phyloP scores from a whole-genome alignment of 1,140 invertebrate species.

The Bombus polaris region DNA sequence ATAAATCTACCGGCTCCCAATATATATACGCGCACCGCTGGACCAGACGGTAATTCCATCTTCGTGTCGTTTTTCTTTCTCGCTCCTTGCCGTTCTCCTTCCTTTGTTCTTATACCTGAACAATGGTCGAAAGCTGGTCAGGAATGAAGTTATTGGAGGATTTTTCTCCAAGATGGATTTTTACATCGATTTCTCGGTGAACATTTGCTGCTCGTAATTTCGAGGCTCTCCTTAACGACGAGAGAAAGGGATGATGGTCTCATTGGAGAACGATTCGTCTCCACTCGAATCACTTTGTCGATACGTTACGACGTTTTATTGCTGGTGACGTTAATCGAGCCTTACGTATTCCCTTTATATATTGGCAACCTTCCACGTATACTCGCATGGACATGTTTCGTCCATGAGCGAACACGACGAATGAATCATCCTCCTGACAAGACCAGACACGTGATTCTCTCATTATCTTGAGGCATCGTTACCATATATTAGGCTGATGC shows the following conservation, averaged over 20 bases:
- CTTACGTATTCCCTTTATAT: background rate
- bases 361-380: constrained; percentile 11
- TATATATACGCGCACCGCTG: constrained; percentile 64
- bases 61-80: constrained; percentile 54
- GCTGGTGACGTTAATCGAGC: constrained; percentile 7
- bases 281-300: background rate
- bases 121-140: constrained; percentile 56
- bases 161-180: constrained; percentile 38
- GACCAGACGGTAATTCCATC: constrained; percentile 67
- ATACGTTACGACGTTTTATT: background rate
- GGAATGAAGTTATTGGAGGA: constrained; percentile 65
- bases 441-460: background rate
- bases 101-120: constrained; percentile 68
- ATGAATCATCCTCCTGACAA: background rate
- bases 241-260: background rate
- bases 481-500: background rate
- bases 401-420: background rate
- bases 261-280: background rate
- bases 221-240: background rate
- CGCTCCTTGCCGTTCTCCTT: constrained; percentile 20
- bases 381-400: background rate
- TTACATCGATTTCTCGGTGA: background rate
- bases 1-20: constrained; percentile 75
- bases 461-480: constrained; percentile 1
- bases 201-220: constrained; percentile 35